Base-by-base conservation (phyloP, 2,888 invertebrate species). In the Chrysina gloriosa region DNA sequence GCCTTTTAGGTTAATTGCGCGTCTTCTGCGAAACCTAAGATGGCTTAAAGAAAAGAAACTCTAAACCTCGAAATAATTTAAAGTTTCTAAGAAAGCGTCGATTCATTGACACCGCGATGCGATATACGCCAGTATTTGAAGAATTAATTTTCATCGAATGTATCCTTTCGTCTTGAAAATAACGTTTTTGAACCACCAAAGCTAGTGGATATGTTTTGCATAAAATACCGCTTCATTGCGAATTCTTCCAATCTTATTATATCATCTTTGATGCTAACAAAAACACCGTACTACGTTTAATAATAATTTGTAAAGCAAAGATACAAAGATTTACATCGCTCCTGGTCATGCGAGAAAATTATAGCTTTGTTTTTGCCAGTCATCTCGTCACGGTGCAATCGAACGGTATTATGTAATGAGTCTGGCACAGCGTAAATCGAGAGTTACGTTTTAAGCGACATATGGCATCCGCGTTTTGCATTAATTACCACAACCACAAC, bases 401-500 rank as follows among this genome's bases (percentile, higher is more conserved):
- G 58, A 39, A 39, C 39, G 36, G 56, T 39, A 39, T 58, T 58
- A 39, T 16, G 19, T 58, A 58, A 58, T 58, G 39, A 39, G 27
- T 11, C 27, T 50, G 50, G 7, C 50, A 29, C 9, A 2, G 27
- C 14, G 50, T 27, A 50, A 11, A 39, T 39, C 25, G 39, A 39
- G 39, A 39, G 58, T 39, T 39, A 23, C 58, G 25, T 39, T 27
- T 19, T n/a, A 25, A 58, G 34, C 58, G 39, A 58, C 58, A 58
- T 58, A 58, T 58, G 58, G 58, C 58, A 58, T 58, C 39, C 58
- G 39, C 39, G 58, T 39, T 58, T 58, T 25, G 58, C 39, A 58
- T 58, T 58, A 58, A 58, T 58, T 58, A 39, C 19, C 58, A 29
- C 58, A 31, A 39, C 39, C n/a, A 58, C 65, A 65, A 65, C 65